Evolutionary conservation across 2,797 vertebrate genomes (phyloP).

Genomic region (Rhinoraja longicauda): DNA sequence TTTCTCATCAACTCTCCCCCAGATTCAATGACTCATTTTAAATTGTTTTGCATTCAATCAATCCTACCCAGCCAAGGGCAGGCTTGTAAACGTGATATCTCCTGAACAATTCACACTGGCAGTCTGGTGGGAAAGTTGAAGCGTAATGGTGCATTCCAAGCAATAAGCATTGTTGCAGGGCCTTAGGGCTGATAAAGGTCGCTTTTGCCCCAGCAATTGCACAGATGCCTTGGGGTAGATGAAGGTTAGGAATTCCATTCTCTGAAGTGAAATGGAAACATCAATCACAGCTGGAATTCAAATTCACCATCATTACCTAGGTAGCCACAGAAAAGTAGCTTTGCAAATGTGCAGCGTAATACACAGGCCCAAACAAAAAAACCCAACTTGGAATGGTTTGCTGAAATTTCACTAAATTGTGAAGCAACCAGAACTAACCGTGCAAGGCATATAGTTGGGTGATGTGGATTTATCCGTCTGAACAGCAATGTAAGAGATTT

Average conservation of each 20-base stretch:
- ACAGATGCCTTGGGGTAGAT: neutral
- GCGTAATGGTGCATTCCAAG: neutral
- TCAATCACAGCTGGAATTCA: neutral
- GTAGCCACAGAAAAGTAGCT: neutral
- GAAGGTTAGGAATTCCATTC: constrained; percentile 2
- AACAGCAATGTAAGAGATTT: neutral
- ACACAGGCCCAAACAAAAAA: neutral
- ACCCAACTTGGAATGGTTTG: no score
- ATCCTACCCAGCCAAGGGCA: neutral
- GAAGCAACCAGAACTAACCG: neutral
- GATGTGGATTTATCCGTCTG: neutral
- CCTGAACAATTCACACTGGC: neutral
- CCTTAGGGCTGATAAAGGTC: neutral
- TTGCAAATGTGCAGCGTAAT: neutral
- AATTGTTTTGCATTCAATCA: neutral
- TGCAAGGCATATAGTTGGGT: neutral
- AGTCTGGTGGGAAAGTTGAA: neutral
- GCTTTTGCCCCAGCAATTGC: neutral
- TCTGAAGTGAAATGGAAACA: constrained; percentile 10
- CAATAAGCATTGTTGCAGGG: neutral
- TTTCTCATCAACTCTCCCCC: no score
- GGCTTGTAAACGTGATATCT: neutral
- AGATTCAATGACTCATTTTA: no score
- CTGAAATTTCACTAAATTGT: neutral
- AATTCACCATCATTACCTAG: neutral